These are phyloP conservation scores for Geotrypetes seraphini DNA, from an alignment of 2,797 vertebrate species.

Conservation along the genomic window DNA sequence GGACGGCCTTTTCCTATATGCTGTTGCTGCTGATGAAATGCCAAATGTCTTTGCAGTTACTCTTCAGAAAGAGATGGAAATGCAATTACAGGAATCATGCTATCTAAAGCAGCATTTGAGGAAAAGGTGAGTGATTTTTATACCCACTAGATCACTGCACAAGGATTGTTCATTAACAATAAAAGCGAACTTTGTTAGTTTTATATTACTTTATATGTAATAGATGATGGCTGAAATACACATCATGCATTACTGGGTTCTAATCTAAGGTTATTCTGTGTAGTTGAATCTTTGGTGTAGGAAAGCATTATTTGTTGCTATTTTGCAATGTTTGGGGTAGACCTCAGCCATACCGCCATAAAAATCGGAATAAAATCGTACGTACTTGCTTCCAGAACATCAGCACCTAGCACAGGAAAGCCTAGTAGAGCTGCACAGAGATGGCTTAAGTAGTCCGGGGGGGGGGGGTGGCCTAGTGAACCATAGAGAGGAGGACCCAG, in stretches of 20 bases:
- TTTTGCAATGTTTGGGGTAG: too few relatives aligned
- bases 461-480: too few relatives aligned
- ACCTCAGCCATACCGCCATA: too few relatives aligned
- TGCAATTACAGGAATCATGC: constrained; percentile 35
- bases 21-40: constrained; percentile 57
- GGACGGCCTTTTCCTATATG: constrained; percentile 50
- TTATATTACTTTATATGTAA: constrained; percentile 20
- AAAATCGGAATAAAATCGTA: too few relatives aligned
- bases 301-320: too few relatives aligned
- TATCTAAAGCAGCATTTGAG: constrained; percentile 35
- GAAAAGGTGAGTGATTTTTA: constrained; percentile 31
- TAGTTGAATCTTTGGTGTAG: too few relatives aligned
- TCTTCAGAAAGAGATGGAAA: constrained; percentile 31
- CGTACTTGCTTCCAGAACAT: too few relatives aligned
- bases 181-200: constrained; percentile 27
- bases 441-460: too few relatives aligned
- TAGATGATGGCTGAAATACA: constrained; percentile 8
- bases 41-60: constrained; percentile 53
- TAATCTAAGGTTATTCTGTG: constrained; percentile 1
- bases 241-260: constrained; percentile 4
- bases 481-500: too few relatives aligned
- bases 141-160: constrained; percentile 16
- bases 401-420: too few relatives aligned
- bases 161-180: constrained; percentile 28
- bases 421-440: too few relatives aligned